Conservation (phyloP, 2,113 vertebrate genomes). For the Festucalex cinctus region DNA sequence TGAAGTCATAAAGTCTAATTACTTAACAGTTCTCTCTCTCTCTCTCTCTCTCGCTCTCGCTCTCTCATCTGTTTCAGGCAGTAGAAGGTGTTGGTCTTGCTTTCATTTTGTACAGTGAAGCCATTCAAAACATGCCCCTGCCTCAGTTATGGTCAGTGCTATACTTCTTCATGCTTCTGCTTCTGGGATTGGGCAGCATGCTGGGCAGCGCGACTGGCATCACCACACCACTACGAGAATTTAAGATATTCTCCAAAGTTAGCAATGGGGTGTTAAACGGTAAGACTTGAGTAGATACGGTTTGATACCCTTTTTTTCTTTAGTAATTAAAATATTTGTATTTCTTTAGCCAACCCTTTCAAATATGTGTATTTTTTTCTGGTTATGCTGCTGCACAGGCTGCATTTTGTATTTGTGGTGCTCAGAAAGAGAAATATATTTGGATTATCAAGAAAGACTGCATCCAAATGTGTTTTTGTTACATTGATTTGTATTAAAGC, state of each 20-base stretch:
- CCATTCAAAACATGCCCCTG: too few relatives aligned
- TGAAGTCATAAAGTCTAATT: neutral
- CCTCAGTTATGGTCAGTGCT: too few relatives aligned
- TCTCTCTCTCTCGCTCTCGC: neutral
- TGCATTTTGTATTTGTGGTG: too few relatives aligned
- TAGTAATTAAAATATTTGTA: too few relatives aligned
- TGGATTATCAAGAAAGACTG: too few relatives aligned
- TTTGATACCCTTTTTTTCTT: neutral
- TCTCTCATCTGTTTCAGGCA: slow-evolving; percentile 69
- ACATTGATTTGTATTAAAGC: too few relatives aligned
- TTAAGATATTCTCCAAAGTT: slow-evolving; percentile 66
- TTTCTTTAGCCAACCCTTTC: too few relatives aligned
- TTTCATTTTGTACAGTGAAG: slow-evolving; percentile 91
- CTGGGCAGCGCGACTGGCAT: slow-evolving; percentile 86
- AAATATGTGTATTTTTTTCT: too few relatives aligned
- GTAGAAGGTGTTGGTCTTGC: slow-evolving; percentile 89
- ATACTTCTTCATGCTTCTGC: slow-evolving; percentile 89
- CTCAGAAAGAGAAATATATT: too few relatives aligned
- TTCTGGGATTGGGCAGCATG: slow-evolving; percentile 93
- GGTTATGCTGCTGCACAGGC: too few relatives aligned
- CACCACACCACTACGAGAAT: slow-evolving; percentile 85
- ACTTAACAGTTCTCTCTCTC: too few relatives aligned
- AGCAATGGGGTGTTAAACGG: slow-evolving; percentile 81
- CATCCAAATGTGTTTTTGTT: too few relatives aligned
- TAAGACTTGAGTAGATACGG: slow-evolving; percentile 48